Evolutionary conservation across 2,113 vertebrate species (phyloP), one percentile per base, ranked within the genome.

Genomic region (Apus apus): DNA sequence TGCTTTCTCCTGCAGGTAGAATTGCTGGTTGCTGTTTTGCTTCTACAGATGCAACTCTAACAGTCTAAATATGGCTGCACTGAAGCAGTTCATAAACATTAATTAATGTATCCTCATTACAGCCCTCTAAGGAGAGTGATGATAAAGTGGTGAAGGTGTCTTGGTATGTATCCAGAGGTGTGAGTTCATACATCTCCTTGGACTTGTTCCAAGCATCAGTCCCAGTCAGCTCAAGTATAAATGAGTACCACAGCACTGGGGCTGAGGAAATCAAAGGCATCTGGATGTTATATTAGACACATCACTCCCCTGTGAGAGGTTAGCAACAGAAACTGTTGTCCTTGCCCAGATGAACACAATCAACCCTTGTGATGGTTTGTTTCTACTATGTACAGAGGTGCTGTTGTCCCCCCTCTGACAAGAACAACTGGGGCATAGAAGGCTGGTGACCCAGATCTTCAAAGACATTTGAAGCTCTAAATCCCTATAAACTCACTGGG

Each of bases 91-190:
- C 67, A 84, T 85, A 85, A 95, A 93, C 88, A 75, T 89, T 94
- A 90, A 96, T 96, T 96, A 85, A 80, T 86, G 90, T 34, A 81
- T 78, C 65, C 83, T 88, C 85, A 90, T 91, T 94, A 86, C 30
- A 88, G 73, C 8, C 68, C 90, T 93, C 82, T 17, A 51, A 93
- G 82, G 82, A 91, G 56, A 89, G 22, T n/a, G 76, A 90, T 93
- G 95, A 86, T 62, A 86, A 83, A 95, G 65, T 11, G 6, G 38
- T 51, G 94, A 86, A 86, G 60, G 90, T 84, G 43, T 74, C 83
- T 86, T 94, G 94, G 79, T 95, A 77, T 78, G 68, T 65, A 86
- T 95, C 83, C 95, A 92, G 79, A 84, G 92, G 83, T 94, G 72
- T 62, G 83, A 95, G 83, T 93, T 96, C 95, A 74, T 86, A 22